Conservation (phyloP, 1,140 invertebrate genomes). For the Oryctes rhinoceros region DNA sequence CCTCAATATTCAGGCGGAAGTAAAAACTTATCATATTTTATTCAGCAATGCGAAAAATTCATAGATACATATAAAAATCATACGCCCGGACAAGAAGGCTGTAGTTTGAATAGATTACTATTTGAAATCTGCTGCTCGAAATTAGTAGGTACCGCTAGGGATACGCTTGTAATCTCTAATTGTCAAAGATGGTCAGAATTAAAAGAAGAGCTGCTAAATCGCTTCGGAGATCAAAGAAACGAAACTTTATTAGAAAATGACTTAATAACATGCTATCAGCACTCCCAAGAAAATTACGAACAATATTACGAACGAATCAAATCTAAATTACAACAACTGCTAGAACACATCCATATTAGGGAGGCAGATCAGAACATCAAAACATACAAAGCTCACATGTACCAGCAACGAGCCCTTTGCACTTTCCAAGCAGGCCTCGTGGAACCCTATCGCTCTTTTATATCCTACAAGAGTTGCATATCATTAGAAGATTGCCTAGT, state of each 20-base stretch:
- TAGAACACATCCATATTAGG: background rate
- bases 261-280: conserved; percentile 31
- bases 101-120: background rate
- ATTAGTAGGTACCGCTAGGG: too few species aligned
- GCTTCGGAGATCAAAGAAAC: conserved; percentile 23
- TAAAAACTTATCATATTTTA: too few species aligned
- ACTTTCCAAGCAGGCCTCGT: conserved; percentile 25
- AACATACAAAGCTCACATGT: background rate
- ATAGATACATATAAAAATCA: conserved; percentile 7
- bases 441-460: conserved; percentile 39
- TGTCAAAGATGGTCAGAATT: background rate
- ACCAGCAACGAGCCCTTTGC: background rate
- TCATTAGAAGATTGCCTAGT: too few species aligned
- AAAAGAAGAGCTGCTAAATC: background rate
- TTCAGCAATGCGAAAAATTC: conserved; percentile 41
- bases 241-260: conserved; percentile 42
- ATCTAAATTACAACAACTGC: background rate
- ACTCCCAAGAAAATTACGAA: background rate
- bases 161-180: background rate
- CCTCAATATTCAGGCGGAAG: too few species aligned
- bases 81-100: background rate
- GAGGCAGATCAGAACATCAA: background rate
- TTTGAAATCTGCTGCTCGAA: background rate
- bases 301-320: background rate
- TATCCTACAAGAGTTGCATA: conserved; percentile 15